These are phyloP conservation scores for Drosophila imparisetae DNA, from an alignment of 2,888 invertebrate species.

Conservation along the genomic window DNA sequence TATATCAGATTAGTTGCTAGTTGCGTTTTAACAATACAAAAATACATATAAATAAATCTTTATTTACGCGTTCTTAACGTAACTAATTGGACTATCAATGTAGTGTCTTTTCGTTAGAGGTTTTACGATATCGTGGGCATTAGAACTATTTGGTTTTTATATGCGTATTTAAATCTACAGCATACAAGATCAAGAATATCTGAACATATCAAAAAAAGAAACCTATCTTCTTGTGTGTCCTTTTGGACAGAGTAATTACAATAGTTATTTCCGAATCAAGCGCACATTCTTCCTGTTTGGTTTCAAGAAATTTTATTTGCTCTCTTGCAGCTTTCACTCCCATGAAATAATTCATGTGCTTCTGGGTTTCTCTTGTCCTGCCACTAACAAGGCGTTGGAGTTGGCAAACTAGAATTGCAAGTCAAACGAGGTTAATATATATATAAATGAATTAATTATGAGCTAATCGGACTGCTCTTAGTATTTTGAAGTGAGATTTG, in stretches of 20 bases:
- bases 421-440: slow-evolving; percentile 24
- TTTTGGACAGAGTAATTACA: background rate
- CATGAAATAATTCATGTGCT: slow-evolving; percentile 3
- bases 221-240: background rate
- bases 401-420: slow-evolving; percentile 80
- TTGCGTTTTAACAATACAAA: slow-evolving; percentile 59
- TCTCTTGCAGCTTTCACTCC: slow-evolving; percentile 3
- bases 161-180: background rate
- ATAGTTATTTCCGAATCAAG: background rate
- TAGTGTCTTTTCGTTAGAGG: slow-evolving; percentile 54
- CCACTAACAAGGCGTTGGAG: slow-evolving; percentile 83
- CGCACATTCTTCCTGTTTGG: background rate
- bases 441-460: background rate
- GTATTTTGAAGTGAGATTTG: slow-evolving; percentile 31
- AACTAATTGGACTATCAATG: slow-evolving; percentile 59
- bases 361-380: slow-evolving; percentile 10
- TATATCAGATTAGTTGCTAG: slow-evolving; percentile 32
- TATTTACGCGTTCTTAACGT: slow-evolving; percentile 46
- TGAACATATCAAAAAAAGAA: background rate
- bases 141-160: slow-evolving; percentile 1
- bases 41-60: slow-evolving; percentile 61
- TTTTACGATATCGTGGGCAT: slow-evolving; percentile 29
- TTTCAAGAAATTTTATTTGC: background rate
- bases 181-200: background rate
- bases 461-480: slow-evolving; percentile 9